Evolutionary conservation across 2,888 invertebrate species (phyloP), one percentile per base, ranked within the genome.

Genomic region (Belgica antarctica): DNA sequence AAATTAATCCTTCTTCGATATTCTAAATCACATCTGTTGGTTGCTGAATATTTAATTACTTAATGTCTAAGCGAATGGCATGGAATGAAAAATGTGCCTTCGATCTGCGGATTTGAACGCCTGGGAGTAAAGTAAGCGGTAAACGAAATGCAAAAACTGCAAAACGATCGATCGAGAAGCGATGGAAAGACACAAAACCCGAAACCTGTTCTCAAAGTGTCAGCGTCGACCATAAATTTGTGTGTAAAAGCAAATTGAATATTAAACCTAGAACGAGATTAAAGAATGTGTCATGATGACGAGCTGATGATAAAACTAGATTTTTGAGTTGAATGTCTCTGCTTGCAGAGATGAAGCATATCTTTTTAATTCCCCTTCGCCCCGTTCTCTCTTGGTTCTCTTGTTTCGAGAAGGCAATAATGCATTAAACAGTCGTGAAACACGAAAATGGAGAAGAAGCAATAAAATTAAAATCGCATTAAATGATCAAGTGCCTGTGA

Each of bases 281-380:
- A 46, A 27, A 34, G 52, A 57, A 68, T 68, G 68, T 57, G 68
- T 68, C 68, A 68, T 57, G 68, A 68, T 68, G 68, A 65, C 46
- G 47, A 65, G 65, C 25, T 36, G 65, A 27, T 68, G 68, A 68
- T 68, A 68, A 68, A 68, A 68, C 68, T 17, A 68, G 68, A 68
- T 57, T 27, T 47, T 62, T 62, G 62, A 62, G 62, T 62, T 62
- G 59, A 59, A 59, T 59, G 59, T 59, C 59, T 59, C 27, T n/a
- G n/a, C n/a, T n/a, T n/a, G n/a, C n/a, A n/a, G n/a, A n/a, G n/a
- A 57, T 8, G n/a, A 61, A 24, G 28, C 8, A 28, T n/a, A 61
- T 61, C 61, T 25, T 61, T 61, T 61, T 61, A 61, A 61, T 61
- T 61, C 61, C 15, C 17, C n/a, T n/a, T n/a, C n/a, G n/a, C n/a